These are phyloP conservation scores for Rhea americana DNA, from an alignment of 2,113 vertebrate species.

Conservation along the genomic window DNA sequence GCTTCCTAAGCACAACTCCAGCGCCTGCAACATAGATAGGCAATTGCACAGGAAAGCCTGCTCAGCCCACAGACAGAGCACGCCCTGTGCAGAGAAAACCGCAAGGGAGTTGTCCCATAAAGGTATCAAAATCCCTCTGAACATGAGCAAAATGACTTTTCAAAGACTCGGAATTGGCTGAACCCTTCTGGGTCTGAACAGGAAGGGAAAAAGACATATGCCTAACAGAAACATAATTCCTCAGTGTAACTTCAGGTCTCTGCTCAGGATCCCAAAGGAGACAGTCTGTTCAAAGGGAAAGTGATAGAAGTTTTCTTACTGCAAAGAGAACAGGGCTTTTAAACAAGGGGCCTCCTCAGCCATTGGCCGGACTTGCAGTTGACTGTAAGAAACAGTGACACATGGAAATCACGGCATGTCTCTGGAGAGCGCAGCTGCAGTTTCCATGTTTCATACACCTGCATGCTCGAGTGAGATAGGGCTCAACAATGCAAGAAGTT, in stretches of 20 bases:
- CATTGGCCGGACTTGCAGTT: background rate
- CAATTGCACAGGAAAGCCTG: background rate
- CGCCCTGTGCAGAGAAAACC: accelerated
- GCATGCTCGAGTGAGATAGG: background rate
- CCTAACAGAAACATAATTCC: background rate
- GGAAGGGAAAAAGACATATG: background rate
- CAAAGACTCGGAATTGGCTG: background rate
- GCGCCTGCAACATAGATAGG: accelerated
- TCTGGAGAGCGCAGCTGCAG: background rate
- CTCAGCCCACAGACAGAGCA: background rate
- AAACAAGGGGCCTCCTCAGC: background rate
- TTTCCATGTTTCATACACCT: accelerated
- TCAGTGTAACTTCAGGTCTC: background rate
- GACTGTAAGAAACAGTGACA: background rate
- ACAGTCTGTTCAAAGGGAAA: background rate
- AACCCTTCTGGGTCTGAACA: background rate
- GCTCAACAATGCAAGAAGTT: background rate
- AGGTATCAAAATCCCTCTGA: background rate
- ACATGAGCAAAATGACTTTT: background rate
- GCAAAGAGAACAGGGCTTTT: background rate
- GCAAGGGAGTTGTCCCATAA: background rate
- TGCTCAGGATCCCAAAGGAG: background rate
- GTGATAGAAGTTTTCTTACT: background rate
- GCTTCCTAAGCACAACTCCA: background rate
- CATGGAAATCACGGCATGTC: accelerated